These are phyloP conservation scores for Meteorus colon DNA, from an alignment of 2,888 invertebrate genomes.

Conservation along the genomic window DNA sequence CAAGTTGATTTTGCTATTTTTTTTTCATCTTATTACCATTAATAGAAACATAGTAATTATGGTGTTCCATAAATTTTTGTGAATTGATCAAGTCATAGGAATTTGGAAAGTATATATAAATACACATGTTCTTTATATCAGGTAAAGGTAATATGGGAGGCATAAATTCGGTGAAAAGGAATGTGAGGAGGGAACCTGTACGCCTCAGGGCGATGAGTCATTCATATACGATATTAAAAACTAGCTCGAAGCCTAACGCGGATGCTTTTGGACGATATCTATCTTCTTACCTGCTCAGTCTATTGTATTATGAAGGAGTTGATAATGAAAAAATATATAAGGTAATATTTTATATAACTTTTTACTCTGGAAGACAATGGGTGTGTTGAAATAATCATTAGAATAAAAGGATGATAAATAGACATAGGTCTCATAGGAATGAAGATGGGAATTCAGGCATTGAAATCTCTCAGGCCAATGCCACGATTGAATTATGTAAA, in stretches of 20 bases:
- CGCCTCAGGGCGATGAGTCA: slow-evolving; percentile 42
- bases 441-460: slow-evolving; percentile 12
- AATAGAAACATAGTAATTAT: not conserved
- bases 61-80: not conserved
- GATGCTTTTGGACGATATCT: not conserved
- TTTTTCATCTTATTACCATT: too few relatives aligned
- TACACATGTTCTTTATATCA: slow-evolving; percentile 12
- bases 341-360: not conserved
- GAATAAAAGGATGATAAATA: not conserved
- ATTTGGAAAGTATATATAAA: not conserved
- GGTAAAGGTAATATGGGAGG: slow-evolving; percentile 25
- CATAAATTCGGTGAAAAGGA: slow-evolving; percentile 9
- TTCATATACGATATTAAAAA: slow-evolving; percentile 9
- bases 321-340: slow-evolving; percentile 1
- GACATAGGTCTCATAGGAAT: not conserved
- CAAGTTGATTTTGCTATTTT: not conserved
- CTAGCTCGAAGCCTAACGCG: not conserved
- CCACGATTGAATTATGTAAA: not conserved
- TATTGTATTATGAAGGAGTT: not conserved
- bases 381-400: not conserved
- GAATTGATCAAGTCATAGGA: not conserved
- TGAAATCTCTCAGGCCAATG: slow-evolving; percentile 21
- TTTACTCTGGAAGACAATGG: not conserved
- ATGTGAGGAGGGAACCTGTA: slow-evolving; percentile 28
- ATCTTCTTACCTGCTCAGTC: not conserved